A percentile compares a stretch with the other conserved stretches of the same genome.
These are phyloP conservation scores for Muschampia plurimacula DNA, from an alignment of 2,888 invertebrate species.

Conservation along the genomic window DNA sequence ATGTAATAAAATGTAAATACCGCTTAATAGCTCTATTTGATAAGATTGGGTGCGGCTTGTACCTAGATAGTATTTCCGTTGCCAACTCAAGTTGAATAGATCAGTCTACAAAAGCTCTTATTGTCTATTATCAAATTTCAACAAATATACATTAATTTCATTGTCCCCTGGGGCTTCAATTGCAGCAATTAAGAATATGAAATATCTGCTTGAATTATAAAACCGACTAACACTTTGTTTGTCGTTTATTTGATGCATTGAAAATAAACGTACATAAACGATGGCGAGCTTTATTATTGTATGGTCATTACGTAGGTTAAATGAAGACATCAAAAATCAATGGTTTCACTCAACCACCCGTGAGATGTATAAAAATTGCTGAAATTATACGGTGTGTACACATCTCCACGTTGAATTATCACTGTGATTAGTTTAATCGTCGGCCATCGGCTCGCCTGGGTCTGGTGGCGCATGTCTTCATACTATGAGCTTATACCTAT, in stretches of 20 bases:
- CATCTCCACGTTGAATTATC: constrained; percentile 66
- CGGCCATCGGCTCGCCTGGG: constrained; percentile 52
- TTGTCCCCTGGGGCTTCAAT: not conserved
- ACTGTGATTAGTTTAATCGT: constrained; percentile 75
- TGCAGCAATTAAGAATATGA: not conserved
- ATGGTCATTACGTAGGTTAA: constrained; percentile 51
- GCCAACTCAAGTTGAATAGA: not conserved
- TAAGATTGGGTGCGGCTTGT: constrained; percentile 11
- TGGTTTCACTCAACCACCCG: constrained; percentile 65
- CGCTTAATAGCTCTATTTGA: constrained; percentile 29
- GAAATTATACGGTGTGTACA: constrained; percentile 74
- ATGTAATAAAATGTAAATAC: constrained; percentile 15
- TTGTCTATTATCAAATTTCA: not conserved
- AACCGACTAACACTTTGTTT: not conserved
- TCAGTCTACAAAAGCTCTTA: not conserved
- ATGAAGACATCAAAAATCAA: constrained; percentile 64
- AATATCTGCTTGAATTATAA: not conserved
- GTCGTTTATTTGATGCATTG: constrained; percentile 6
- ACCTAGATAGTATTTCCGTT: constrained; percentile 6
- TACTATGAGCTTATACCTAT: constrained; percentile 61
- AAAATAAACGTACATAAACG: constrained; percentile 9
- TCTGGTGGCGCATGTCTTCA: constrained; percentile 59
- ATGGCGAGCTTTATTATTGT: constrained; percentile 11
- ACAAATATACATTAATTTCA: not conserved
- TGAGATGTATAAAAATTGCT: constrained; percentile 70